Base-by-base conservation (phyloP, 1,140 invertebrate species). In the Nephila pilipes region DNA sequence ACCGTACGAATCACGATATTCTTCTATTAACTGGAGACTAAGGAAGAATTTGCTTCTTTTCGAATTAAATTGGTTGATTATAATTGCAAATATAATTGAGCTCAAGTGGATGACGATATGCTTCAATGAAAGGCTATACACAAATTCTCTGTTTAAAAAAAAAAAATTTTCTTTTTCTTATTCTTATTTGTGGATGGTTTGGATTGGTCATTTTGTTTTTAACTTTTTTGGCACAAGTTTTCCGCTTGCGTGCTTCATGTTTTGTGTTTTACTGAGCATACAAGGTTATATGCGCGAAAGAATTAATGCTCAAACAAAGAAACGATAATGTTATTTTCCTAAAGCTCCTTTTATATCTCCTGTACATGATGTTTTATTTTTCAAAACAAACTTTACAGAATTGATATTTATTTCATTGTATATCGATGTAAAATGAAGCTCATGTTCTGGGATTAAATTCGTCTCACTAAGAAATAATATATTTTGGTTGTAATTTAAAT, bases 21-120 rank as follows among this genome's bases (percentile, higher is more conserved):
- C 58, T 54, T 87, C 85, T 87, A 87, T 87, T 87, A 87, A 25
- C 54, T 83, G n/a, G 18, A 32, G 65, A 75, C 87, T 29, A 20
- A 75, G 87, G 87, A 90, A 90, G 85, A 46, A 22, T 87, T 87
- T 75, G 5, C 14, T 90, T 79, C 54, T 90, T 29, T 57, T 57
- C 29, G 36, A 36, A 80, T 65, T 65, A 65, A 65, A 87, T 87
- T 65, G 85, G 65, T 32, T 90, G 88, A 90, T 90, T 90, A 90
- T 90, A 90, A 90, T 90, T 90, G 69, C 88, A 90, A 90, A 80
- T 90, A 80, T 90, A 90, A 90, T 90, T 90, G 88, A 54, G 20
- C 54, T 80, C 29, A 90, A 90, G 16, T 90, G 46, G 55, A 22
- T 80, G 88, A 69, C 88, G 88, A 80, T 90, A 90, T 80, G 88